These are phyloP conservation scores for Grapholita molesta DNA, from an alignment of 1,140 invertebrate species.

Conservation along the genomic window DNA sequence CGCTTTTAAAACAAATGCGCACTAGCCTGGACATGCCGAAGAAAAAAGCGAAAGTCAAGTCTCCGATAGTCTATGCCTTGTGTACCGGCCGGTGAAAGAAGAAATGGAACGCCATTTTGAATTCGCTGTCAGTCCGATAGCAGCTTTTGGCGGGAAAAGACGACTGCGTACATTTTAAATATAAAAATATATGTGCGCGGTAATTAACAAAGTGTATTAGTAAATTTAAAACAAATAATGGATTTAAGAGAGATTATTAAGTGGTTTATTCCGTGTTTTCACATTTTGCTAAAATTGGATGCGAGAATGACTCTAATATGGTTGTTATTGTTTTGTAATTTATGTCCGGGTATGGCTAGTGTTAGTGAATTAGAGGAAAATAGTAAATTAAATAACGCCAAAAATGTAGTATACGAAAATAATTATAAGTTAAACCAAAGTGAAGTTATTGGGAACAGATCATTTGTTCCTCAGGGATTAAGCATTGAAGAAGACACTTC, in stretches of 20 bases:
- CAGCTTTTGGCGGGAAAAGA: conserved; percentile 45
- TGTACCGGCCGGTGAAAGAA: conserved; percentile 53
- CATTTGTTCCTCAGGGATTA: neutral
- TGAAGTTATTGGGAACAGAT: conserved; percentile 9
- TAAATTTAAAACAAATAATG: conserved; percentile 36
- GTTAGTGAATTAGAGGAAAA: conserved; percentile 32
- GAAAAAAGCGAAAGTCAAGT: conserved; percentile 47
- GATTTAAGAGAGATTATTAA: conserved; percentile 71
- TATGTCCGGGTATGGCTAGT: conserved; percentile 43
- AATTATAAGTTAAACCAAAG: conserved; percentile 30
- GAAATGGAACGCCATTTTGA: conserved; percentile 50
- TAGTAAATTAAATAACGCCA: conserved; percentile 23
- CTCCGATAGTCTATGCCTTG: conserved; percentile 18
- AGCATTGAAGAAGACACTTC: conserved; percentile 1
- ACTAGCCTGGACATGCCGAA: conserved; percentile 33
- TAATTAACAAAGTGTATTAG: conserved; percentile 18
- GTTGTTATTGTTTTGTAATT: conserved; percentile 64
- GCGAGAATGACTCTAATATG: conserved; percentile 40
- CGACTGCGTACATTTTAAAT: conserved; percentile 25
- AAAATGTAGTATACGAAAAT: conserved; percentile 33
- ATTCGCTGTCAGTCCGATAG: conserved; percentile 39
- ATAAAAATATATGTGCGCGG: conserved; percentile 17
- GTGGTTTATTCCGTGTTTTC: conserved; percentile 72
- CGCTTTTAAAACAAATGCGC: neutral
- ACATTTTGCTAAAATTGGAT: conserved; percentile 55